Evolutionary conservation across 2,797 vertebrate species (phyloP).

Genomic region (Botia almorhae): DNA sequence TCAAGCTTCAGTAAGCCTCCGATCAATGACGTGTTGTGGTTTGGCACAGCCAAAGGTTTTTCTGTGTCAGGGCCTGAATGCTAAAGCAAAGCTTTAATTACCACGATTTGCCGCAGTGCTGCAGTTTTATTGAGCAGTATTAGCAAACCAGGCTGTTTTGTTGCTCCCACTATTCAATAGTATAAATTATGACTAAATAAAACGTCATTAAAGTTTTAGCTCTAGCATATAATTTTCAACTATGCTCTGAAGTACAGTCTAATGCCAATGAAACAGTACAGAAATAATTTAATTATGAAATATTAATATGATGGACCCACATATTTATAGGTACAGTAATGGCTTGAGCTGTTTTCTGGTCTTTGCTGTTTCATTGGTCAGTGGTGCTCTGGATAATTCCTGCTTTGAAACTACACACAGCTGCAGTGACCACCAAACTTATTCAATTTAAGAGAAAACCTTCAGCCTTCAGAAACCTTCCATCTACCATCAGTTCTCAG

Average conservation of each 20-base stretch:
- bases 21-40: slow-evolving; percentile 36
- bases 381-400: neutral
- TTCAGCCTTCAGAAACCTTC: slow-evolving; percentile 3
- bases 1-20: slow-evolving; percentile 26
- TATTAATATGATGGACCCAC: slow-evolving; percentile 29
- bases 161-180: slow-evolving; percentile 19
- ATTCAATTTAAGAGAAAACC: neutral
- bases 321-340: slow-evolving; percentile 33
- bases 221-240: slow-evolving; percentile 19
- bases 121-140: slow-evolving; percentile 26
- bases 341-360: neutral
- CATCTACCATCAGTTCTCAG: neutral
- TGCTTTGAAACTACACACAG: neutral
- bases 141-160: slow-evolving; percentile 31
- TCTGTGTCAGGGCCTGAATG: slow-evolving; percentile 1
- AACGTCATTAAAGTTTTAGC: neutral
- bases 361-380: neutral
- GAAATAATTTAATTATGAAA: slow-evolving; percentile 9
- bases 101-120: slow-evolving; percentile 14
- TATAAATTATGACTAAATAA: slow-evolving; percentile 19
- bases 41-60: neutral
- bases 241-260: neutral
- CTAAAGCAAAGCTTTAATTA: slow-evolving; percentile 20
- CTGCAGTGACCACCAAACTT: neutral
- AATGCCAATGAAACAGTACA: slow-evolving; percentile 20